Base-by-base conservation (phyloP, 1,140 invertebrate species). In the Drosophila rhopaloa region DNA sequence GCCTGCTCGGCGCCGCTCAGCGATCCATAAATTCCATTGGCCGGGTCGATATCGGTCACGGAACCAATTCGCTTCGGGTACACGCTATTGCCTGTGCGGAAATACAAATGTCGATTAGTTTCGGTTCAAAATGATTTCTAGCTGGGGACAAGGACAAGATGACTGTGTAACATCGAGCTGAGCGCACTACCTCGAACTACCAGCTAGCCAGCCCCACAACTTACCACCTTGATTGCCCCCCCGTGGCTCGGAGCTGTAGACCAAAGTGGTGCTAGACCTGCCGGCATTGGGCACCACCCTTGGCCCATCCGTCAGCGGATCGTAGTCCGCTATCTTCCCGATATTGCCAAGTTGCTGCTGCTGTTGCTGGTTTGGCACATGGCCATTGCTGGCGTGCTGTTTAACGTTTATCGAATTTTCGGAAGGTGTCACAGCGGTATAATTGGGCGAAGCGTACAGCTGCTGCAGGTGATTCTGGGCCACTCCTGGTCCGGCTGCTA, bases 1-100 rank as follows among this genome's bases (percentile, higher is more conserved):
- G 55, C 61, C 59, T 85, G 81, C 47, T 92, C 88, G 56, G 94
- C 93, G 14, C 94, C 92, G 63, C 94, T 94, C 47, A 97, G 89
- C 16, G 96, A 97, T 82, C 97, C 96, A 86, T 97, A 97, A 91
- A 97, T 95, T 68, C 98, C 97, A 93, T 98, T 98, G 44, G 99
- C 94, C 2, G 98, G 98, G 93, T 99, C 98, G 92, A 99, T 97
- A 93, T 99, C 98, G 43, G 97, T 96, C 66, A 99, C 98, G 32
- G 97, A 98, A 5, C 98, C 98, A 85, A 98, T 97, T 81, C 96
- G 95, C 79, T 96, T 94, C 37, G 95, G 94, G 66, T 92, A 91
- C 6, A 84, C 81, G 57, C 91, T 92, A 57, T 91, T 92, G 37
- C 88, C 89, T 92, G 56, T 16, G 38, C 4, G 27, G n/a, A 5